Base-by-base conservation (phyloP, 2,888 invertebrate species). In the Diarsia brunnea region DNA sequence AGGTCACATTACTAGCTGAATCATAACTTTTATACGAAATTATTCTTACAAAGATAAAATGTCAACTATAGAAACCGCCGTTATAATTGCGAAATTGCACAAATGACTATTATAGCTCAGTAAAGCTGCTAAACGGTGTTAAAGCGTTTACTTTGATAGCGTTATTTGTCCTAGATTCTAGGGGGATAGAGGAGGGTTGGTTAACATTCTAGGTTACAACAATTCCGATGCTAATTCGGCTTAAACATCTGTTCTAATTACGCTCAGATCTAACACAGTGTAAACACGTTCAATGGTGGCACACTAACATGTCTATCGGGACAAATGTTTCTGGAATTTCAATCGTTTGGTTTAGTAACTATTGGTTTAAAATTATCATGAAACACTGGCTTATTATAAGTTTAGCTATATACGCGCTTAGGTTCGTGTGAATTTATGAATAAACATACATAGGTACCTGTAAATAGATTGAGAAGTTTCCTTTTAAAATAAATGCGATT, bases 191-290 rank as follows among this genome's bases (percentile, higher is more conserved):
- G 53, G 14, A n/a, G 14, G n/a, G 19, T n/a, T 78, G 4, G 19
- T 70, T 27, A 70, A 70, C 55, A 75, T 38, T 49, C 47, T 43
- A 75, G 24, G 31, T 31, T 55, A 66, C 78, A n/a, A 58, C 55
- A 8, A 55, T 75, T 75, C 11, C 27, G 38, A 79, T 58, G 71
- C 55, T 70, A 79, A 70, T 49, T 27, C 58, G n/a, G 58, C 27
- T 51, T 31, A 49, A 70, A 49, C 68, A 49, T 49, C 43, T 49
- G 71, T 12, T n/a, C 58, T 79, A 58, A 58, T 71, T 43, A 51
- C 49, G 43, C 55, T n/a, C 43, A 43, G 49, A 43, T 49, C 27
- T 58, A 49, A 31, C 38, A 19, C 49, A 69, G 60, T 49, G 47
- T 70, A 58, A 78, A 69, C 55, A 70, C 14, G 2, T 14, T 0